Evolutionary conservation across 1,140 invertebrate species (phyloP), one percentile per base, ranked within the genome.

Genomic region (Andrena cerasifolii): DNA sequence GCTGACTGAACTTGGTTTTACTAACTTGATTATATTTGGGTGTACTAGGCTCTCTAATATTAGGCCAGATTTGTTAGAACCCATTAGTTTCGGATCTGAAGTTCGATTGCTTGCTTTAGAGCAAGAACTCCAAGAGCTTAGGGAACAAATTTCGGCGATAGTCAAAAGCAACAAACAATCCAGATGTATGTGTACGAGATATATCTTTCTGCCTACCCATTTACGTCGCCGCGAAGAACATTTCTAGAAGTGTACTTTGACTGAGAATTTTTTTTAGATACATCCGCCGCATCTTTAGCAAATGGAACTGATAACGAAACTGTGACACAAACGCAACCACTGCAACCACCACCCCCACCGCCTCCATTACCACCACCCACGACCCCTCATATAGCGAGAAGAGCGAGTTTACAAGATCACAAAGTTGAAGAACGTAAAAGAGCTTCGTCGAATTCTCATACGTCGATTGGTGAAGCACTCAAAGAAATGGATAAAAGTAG

Each of bases 71-170:
- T 75, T 93, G 26, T 87, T 93, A 26, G 91, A 93, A 76, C 91
- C 91, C 66, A 92, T 93, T 26, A 93, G 90, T 86, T 93, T 93
- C 87, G 92, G 91, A 47, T 93, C 92, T 5, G 92, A 93, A 88
- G 88, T 93, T 5, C 84, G 92, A 24, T 87, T 93, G 65, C 86
- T 93, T 12, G 92, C 92, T 12, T 73, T 93, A 12, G 92, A 93
- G 54, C 91, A 92, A 75, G 89, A 93, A 77, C 86, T 93, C 53
- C 92, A 93, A 79, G 92, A 92, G 71, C 84, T 93, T 28, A 86
- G 89, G 73, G 88, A 92, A 86, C 91, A 92, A 87, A 88, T 93
- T 31, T 91, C 91, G 26, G 83, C 87, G 61, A 93, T 93, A 58
- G 91, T 93, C 18, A 91, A 92, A 88, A 88, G 40, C 74, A 89